These are phyloP conservation scores for Cinara cedri DNA, from an alignment of 2,888 invertebrate genomes.

Conservation along the genomic window DNA sequence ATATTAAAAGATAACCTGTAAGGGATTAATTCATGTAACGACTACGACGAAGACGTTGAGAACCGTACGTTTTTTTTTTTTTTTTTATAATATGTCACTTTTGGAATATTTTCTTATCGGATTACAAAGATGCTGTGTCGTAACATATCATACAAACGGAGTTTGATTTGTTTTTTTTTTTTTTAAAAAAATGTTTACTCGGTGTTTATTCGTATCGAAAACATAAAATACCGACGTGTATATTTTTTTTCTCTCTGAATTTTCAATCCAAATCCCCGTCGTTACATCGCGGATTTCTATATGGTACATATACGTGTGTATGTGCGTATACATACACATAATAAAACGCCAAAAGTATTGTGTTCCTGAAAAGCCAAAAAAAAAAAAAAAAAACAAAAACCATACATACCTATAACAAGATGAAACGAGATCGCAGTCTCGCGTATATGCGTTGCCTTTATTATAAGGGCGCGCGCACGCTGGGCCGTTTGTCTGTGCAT, in stretches of 20 bases:
- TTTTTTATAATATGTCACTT: too few species aligned
- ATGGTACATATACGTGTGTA: too few species aligned
- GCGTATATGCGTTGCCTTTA: too few species aligned
- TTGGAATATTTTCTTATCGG: neutral
- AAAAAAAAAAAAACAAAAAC: neutral
- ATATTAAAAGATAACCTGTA: too few species aligned
- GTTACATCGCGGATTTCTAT: neutral
- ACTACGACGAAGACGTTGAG: too few species aligned
- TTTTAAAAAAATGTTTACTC: slow-evolving; percentile 5
- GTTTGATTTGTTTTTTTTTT: neutral
- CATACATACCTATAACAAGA: neutral
- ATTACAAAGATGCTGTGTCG: slow-evolving; percentile 9
- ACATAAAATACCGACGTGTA: slow-evolving; percentile 21
- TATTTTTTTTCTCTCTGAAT: neutral
- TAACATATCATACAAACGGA: slow-evolving; percentile 10
- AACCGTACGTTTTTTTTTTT: too few species aligned
- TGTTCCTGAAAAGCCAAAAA: slow-evolving; percentile 14
- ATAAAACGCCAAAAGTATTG: slow-evolving; percentile 14
- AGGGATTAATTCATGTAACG: too few species aligned
- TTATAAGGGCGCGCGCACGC: too few species aligned
- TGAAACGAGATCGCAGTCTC: slow-evolving; percentile 2
- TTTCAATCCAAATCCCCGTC: slow-evolving; percentile 34
- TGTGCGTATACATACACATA: too few species aligned
- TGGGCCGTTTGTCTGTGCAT: too few species aligned
- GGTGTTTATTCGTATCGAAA: slow-evolving; percentile 23